phyloP scores from a whole-genome alignment of 2,797 vertebrate species.

The Tenualosa ilisha region DNA sequence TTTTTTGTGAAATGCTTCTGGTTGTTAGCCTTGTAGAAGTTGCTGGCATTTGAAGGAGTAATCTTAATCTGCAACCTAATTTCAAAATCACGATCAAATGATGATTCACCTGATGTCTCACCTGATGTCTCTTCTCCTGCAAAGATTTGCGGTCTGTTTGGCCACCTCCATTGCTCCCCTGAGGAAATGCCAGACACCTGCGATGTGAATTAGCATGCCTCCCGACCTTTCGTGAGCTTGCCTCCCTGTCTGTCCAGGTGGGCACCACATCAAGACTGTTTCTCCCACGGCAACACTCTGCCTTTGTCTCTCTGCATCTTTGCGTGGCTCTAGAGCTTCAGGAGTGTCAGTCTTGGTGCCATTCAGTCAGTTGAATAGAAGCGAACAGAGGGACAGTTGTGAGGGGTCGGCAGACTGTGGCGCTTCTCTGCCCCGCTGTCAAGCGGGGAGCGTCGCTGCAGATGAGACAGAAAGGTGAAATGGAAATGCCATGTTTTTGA shows the following conservation, averaged over 20 bases:
- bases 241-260: neutral
- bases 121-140: neutral
- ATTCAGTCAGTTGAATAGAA: neutral
- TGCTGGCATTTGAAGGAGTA: neutral
- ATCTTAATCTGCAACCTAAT: neutral
- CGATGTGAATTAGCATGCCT: neutral
- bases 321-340: neutral
- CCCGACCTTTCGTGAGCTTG: neutral
- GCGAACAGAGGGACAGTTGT: neutral
- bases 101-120: neutral
- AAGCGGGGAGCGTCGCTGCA: neutral
- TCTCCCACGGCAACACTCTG: neutral
- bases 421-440: neutral
- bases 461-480: neutral
- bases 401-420: neutral
- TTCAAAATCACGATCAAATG: neutral
- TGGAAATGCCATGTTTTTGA: slow-evolving; percentile 6
- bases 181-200: neutral
- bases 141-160: neutral
- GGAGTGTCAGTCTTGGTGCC: neutral
- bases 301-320: neutral
- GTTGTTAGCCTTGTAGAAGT: neutral
- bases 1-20: neutral
- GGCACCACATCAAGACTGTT: neutral
- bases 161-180: neutral